Evolutionary conservation across 2,113 vertebrate species (phyloP).

Genomic region (Numida meleagris): DNA sequence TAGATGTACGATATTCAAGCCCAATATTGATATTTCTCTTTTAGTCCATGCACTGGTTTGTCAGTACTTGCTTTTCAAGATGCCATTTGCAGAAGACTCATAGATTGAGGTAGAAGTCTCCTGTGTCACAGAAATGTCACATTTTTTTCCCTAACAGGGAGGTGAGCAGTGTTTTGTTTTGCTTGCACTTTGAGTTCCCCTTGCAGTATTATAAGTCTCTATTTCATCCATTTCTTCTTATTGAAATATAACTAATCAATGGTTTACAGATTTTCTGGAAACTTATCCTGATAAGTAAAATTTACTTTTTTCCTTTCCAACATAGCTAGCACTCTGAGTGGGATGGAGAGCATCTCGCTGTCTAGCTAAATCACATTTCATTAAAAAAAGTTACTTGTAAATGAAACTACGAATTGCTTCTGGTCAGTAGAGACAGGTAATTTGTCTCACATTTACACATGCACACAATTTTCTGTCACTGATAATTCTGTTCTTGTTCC

Average conservation of each 20-base stretch:
- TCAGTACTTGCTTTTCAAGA: neutral
- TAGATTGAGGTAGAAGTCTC: neutral
- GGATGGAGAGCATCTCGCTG: neutral
- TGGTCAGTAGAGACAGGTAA: neutral
- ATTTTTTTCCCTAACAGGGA: neutral
- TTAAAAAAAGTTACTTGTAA: neutral
- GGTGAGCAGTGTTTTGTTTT: neutral
- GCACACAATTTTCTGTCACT: neutral
- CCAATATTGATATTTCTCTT: neutral
- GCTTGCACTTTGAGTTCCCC: accelerated
- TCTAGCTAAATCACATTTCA: neutral
- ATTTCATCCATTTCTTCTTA: neutral
- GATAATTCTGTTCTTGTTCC: neutral
- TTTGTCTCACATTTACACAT: neutral
- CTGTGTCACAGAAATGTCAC: neutral
- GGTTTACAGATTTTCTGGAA: neutral
- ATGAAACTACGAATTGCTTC: neutral
- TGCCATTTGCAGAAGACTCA: neutral
- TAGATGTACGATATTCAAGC: neutral
- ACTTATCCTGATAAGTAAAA: neutral
- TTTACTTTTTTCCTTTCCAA: neutral
- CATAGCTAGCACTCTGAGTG: neutral
- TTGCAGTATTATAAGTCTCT: neutral
- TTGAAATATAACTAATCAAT: neutral
- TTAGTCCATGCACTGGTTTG: neutral